Evolutionary conservation across 2,888 invertebrate species (phyloP), one percentile per base, ranked within the genome.

Genomic region (Rhingia campestris): DNA sequence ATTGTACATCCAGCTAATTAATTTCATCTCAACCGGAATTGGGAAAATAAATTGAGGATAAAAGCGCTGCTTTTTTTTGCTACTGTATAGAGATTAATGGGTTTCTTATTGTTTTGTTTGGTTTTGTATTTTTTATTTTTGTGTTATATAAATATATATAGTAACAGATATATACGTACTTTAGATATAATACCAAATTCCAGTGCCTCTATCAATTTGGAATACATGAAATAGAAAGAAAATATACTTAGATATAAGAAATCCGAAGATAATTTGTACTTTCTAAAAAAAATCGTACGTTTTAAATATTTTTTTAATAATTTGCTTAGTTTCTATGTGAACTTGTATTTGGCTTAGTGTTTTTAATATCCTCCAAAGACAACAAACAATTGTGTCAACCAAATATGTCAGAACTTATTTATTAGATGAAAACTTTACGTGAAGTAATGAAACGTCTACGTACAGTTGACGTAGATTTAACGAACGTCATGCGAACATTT

Each of bases 1-100:
- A 91, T 86, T 91, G 91, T 87, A 91, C 91, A 76, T 91, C 91
- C 86, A 91, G 91, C 90, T 91, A 91, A 91, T 91, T 89, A 88
- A 86, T 87, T 88, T 69, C 90, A 90, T 79, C 67, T 67, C 81
- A 76, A 73, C 77, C 80, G 74, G 84, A 84, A 84, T 84, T 75
- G 80, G 80, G 80, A 22, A 84, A 74, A 66, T 75, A 70, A 69
- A 67, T 43, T 63, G 4, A 32, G 3, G 22, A 69, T 41, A 56
- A 12, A 43, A 53, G 9, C 10, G 22, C 47, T 33, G 12, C 43
- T 70, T 56, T 63, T 39, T 74, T 61, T 56, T 4, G 51, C 22
- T 22, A 22, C 22, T 58, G 45, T 14, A 47, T 35, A n/a, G 6
- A 47, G 14, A 14, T 12, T 54, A 58, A 58, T 41, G 59, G 39